Evolutionary conservation across 2,888 invertebrate genomes (phyloP), one percentile per base, ranked within the genome.

Genomic region (Baronia brevicornis): DNA sequence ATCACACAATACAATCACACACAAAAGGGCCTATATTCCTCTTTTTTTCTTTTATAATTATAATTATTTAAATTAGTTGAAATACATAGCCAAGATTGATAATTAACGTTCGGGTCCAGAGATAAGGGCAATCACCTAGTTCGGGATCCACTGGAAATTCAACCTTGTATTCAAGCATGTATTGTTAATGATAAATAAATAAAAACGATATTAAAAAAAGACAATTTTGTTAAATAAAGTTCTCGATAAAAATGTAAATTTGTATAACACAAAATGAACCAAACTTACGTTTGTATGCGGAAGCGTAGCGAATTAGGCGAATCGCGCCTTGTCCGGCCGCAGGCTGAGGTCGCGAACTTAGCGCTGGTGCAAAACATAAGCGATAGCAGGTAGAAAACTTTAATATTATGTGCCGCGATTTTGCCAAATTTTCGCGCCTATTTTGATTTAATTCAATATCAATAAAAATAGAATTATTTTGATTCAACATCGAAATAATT

Each of bases 271-370:
- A 19, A 19, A 19, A 31, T 23, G 19, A 28, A 12, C 15, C 18
- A 12, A 5, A 21, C 9, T 22, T 15, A 23, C 12, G 28, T 20
- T 19, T 28, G 12, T 46, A 54, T 48, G 48, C 54, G 62, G 64
- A 60, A 68, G 64, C 66, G 66, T 71, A 51, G 53, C 61, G 69
- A 72, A 73, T 74, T 73, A 68, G 62, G 60, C 57, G 55, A 57
- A 56, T 66, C 63, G 65, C 70, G 69, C 61, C 67, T 62, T 62
- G 71, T 61, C 66, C 74, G 59, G 65, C 65, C 67, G 56, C 66
- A 54, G 52, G 43, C 48, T 44, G 54, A 63, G 63, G 59, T 58
- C 60, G 60, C 54, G 46, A 28, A 13, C 19, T 21, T 40, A 41
- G 37, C 39, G 21, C 6, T 19, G 38, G 30, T 1, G 6, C 17